These are phyloP conservation scores for Neodiprion virginianus DNA, from an alignment of 1,140 invertebrate genomes.

Conservation along the genomic window DNA sequence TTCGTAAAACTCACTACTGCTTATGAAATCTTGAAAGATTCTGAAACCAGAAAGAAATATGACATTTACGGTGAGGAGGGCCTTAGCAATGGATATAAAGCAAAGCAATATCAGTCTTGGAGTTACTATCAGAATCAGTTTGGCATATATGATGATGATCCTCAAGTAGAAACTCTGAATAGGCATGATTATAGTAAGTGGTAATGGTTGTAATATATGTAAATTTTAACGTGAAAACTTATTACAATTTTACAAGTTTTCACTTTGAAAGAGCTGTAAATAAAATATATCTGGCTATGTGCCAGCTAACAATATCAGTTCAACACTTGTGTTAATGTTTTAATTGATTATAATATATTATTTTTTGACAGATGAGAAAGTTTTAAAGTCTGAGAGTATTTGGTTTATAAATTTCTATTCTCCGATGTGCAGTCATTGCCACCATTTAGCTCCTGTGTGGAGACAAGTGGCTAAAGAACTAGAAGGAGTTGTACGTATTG, in stretches of 20 bases:
- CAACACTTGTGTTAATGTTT: conserved; percentile 9
- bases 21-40: conserved; percentile 87
- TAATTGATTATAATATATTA: conserved; percentile 19
- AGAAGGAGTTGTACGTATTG: conserved; percentile 74
- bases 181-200: conserved; percentile 78
- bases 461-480: conserved; percentile 76
- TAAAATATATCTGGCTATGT: too few relatives aligned
- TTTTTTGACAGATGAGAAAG: conserved; percentile 63
- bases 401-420: conserved; percentile 91
- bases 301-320: background rate
- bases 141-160: conserved; percentile 89
- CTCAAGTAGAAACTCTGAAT: conserved; percentile 79
- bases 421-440: conserved; percentile 85
- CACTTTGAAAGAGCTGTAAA: too few relatives aligned
- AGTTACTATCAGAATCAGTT: conserved; percentile 86
- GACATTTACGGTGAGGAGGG: conserved; percentile 81
- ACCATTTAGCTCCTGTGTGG: conserved; percentile 80
- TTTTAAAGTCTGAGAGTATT: conserved; percentile 69
- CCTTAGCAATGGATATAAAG: conserved; percentile 62
- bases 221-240: background rate
- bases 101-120: conserved; percentile 78
- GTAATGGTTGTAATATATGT: conserved; percentile 10
- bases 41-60: conserved; percentile 79
- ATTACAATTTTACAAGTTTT: too few relatives aligned
- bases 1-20: conserved; percentile 82